These are phyloP conservation scores for Scophthalmus maximus DNA, from an alignment of 2,113 vertebrate species.

Conservation along the genomic window DNA sequence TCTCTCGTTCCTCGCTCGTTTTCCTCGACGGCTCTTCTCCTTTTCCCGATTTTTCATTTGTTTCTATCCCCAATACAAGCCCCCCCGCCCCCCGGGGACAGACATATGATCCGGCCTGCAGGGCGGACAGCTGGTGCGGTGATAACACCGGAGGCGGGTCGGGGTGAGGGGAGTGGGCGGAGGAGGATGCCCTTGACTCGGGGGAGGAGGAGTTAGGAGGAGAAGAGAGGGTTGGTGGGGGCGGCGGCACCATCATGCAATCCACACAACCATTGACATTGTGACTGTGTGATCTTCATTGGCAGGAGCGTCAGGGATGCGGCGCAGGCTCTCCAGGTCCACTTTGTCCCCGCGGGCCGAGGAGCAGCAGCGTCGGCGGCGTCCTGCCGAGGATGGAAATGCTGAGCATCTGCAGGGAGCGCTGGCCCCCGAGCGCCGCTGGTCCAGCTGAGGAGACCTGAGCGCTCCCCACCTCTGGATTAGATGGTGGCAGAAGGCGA, in stretches of 20 bases:
- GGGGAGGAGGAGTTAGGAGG: slow-evolving; percentile 39
- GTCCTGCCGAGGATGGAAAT: slow-evolving; percentile 33
- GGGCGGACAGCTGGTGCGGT: neutral
- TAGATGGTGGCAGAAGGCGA: slow-evolving; percentile 43
- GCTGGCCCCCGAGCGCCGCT: slow-evolving; percentile 23
- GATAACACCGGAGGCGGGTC: neutral
- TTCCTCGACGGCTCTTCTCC: neutral
- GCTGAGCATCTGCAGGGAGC: slow-evolving; percentile 34
- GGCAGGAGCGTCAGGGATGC: slow-evolving; percentile 52
- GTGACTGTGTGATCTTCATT: slow-evolving; percentile 35
- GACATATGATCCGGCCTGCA: neutral
- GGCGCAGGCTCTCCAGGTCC: slow-evolving; percentile 18
- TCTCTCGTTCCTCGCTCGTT: neutral
- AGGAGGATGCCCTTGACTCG: slow-evolving; percentile 73
- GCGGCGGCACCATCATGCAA: slow-evolving; percentile 11
- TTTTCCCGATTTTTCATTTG: neutral
- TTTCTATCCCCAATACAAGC: neutral
- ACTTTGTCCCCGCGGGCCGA: too few species aligned
- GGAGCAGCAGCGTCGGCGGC: slow-evolving; percentile 34
- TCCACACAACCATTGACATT: slow-evolving; percentile 13
- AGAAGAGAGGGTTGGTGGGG: neutral
- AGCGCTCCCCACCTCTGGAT: slow-evolving; percentile 41
- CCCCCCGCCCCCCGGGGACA: neutral
- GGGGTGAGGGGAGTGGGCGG: slow-evolving; percentile 7
- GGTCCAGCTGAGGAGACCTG: slow-evolving; percentile 52